phyloP scores from a whole-genome alignment of 2,888 invertebrate genomes.

The Rhorus exstirpatorius region DNA sequence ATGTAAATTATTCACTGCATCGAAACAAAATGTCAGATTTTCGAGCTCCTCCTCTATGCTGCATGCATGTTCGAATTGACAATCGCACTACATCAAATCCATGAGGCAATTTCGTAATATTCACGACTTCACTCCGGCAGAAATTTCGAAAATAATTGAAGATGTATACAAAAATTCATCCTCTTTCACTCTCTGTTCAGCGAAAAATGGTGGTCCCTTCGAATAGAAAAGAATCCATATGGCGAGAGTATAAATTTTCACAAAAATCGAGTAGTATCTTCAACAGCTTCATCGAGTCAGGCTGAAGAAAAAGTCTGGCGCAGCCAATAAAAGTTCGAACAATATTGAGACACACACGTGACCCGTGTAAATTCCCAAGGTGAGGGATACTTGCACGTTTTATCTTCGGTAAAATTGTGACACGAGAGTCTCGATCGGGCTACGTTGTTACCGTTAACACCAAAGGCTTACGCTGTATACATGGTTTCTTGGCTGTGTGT shows the following conservation, averaged over 20 bases:
- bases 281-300: too few relatives aligned
- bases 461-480: slow-evolving; percentile 1
- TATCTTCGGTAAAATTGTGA: slow-evolving; percentile 1
- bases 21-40: neutral
- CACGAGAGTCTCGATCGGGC: slow-evolving; percentile 15
- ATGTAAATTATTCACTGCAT: neutral
- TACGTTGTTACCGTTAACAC: slow-evolving; percentile 5
- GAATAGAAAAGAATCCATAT: neutral
- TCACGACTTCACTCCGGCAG: too few relatives aligned
- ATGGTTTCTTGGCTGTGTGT: neutral
- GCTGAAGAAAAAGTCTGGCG: neutral
- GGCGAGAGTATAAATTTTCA: too few relatives aligned
- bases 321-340: slow-evolving; percentile 20
- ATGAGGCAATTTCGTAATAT: too few relatives aligned
- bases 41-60: neutral
- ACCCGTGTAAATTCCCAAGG: slow-evolving; percentile 41
- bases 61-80: too few relatives aligned
- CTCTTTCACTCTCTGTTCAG: too few relatives aligned
- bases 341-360: slow-evolving; percentile 54
- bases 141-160: too few relatives aligned
- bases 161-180: too few relatives aligned
- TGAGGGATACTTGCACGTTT: slow-evolving; percentile 44
- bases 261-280: neutral
- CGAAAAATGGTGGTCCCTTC: neutral
- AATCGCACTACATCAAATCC: too few relatives aligned